Conservation (phyloP, 2,888 invertebrate genomes). For the Apodemia duryi region DNA sequence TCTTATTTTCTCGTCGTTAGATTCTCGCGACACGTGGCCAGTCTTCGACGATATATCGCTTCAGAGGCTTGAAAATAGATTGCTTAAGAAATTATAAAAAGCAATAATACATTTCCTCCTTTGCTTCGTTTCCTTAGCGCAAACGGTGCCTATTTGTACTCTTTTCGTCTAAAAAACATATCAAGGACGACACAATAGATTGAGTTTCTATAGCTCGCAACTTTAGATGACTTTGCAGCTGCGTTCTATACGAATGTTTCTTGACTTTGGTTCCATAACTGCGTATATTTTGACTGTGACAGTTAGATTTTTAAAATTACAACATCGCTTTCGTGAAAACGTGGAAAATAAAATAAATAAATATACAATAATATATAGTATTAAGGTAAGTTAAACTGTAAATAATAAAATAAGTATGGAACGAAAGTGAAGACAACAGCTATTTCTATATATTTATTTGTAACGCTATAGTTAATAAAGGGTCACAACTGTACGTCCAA, state of each 20-base stretch:
- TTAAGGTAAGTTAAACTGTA: conserved; percentile 41
- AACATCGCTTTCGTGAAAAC: conserved; percentile 15
- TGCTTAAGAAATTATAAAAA: conserved; percentile 35
- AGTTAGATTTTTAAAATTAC: conserved; percentile 12
- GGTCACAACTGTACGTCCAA: conserved; percentile 78
- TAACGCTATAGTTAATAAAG: conserved; percentile 58
- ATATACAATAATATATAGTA: conserved; percentile 34
- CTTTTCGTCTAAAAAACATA: conserved; percentile 43
- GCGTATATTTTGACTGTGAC: conserved; percentile 19
- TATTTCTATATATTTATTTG: conserved; percentile 50
- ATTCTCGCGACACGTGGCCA: not conserved
- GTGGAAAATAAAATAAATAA: conserved; percentile 19
- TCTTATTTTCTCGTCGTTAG: not conserved
- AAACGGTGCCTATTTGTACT: conserved; percentile 23
- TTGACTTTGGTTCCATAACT: conserved; percentile 69
- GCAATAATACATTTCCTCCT: conserved; percentile 39
- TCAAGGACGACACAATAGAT: conserved; percentile 48
- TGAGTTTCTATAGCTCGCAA: conserved; percentile 34
- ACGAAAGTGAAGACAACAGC: conserved; percentile 65
- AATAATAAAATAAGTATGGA: conserved; percentile 56
- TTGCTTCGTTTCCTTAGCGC: conserved; percentile 40
- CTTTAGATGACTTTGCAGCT: conserved; percentile 39
- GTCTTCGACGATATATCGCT: conserved; percentile 12
- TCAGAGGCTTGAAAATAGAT: conserved; percentile 22
- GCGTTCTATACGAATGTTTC: conserved; percentile 41